Evolutionary conservation across 2,888 invertebrate genomes (phyloP).

Genomic region (Amiota communis): DNA sequence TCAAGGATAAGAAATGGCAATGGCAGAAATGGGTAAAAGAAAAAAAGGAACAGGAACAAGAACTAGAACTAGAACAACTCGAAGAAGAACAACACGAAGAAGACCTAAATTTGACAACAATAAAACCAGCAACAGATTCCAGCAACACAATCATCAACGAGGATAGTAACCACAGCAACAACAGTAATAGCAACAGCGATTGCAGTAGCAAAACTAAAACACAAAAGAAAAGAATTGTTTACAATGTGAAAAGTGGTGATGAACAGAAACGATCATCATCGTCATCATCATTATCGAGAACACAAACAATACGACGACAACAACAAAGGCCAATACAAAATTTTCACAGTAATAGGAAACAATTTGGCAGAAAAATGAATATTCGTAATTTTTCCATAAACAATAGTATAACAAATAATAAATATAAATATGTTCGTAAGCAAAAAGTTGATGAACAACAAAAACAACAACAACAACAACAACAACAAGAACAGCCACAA

Average conservation of each 20-base stretch:
- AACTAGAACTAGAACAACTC: neutral
- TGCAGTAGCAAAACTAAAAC: neutral
- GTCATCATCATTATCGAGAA: too few species aligned
- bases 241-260: too few species aligned
- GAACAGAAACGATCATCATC: too few species aligned
- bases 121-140: neutral
- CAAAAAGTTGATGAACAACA: too few species aligned
- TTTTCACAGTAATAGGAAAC: too few species aligned
- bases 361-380: too few species aligned
- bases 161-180: neutral
- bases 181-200: neutral
- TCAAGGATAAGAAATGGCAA: neutral
- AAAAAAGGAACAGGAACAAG: neutral
- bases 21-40: neutral
- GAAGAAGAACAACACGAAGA: constrained; percentile 1
- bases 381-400: neutral
- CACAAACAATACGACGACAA: neutral
- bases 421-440: too few species aligned
- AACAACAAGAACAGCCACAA: neutral
- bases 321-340: neutral
- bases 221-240: too few species aligned
- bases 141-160: neutral
- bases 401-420: neutral
- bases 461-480: neutral
- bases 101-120: neutral